Evolutionary conservation across 1,140 invertebrate species (phyloP).

Genomic region (Sycophila sp.): DNA sequence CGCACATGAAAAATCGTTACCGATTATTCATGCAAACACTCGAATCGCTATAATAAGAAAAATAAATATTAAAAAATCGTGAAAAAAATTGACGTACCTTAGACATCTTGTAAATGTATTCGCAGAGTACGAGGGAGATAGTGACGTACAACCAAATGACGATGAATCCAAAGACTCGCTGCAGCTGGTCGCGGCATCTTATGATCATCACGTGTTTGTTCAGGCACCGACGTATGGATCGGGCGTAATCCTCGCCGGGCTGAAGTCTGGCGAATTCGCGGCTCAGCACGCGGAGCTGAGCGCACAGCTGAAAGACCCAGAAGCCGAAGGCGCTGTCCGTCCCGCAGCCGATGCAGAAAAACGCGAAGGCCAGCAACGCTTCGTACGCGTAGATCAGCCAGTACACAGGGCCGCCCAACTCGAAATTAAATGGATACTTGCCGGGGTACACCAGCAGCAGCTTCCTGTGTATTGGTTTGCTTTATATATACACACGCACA

Average conservation of each 20-base stretch:
- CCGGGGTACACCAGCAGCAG: background rate
- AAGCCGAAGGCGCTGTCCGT: conserved; percentile 45
- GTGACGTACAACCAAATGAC: conserved; percentile 42
- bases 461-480: background rate
- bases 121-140: conserved; percentile 43
- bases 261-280: conserved; percentile 39
- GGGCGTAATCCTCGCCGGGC: background rate
- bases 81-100: background rate
- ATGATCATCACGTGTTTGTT: conserved; percentile 31
- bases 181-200: conserved; percentile 34
- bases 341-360: background rate
- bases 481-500: too few relatives aligned
- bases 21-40: background rate
- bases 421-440: background rate
- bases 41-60: too few relatives aligned
- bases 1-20: too few relatives aligned
- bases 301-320: conserved; percentile 45
- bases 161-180: conserved; percentile 42
- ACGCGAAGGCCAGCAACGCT: background rate
- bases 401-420: background rate
- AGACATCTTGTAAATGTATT: conserved; percentile 2
- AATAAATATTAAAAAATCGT: background rate
- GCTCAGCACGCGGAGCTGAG: conserved; percentile 25
- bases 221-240: conserved; percentile 28
- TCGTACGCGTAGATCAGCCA: conserved; percentile 9